Percentiles rank a stretch among this genome's conserved stretches.
These are phyloP conservation scores for Drosophila subquinaria DNA, from an alignment of 2,888 invertebrate species.

Conservation along the genomic window DNA sequence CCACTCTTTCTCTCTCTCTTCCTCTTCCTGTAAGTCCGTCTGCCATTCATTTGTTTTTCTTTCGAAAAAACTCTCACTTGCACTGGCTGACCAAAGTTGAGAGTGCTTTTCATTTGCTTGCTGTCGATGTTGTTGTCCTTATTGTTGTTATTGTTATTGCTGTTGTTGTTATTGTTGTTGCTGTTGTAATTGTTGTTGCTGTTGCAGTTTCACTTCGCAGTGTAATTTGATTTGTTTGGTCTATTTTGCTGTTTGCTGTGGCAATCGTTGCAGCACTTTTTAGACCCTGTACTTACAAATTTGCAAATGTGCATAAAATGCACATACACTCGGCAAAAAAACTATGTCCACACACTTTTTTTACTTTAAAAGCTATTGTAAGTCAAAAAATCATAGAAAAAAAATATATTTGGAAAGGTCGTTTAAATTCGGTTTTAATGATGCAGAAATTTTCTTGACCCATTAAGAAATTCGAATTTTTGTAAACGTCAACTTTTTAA, in stretches of 20 bases:
- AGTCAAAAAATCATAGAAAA: too few species aligned
- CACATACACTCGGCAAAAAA: too few species aligned
- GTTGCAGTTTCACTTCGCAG: conserved; percentile 15
- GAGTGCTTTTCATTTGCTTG: conserved; percentile 48
- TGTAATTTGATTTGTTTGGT: conserved; percentile 63
- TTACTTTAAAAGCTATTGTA: too few species aligned
- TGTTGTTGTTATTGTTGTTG: conserved; percentile 7
- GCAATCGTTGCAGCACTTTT: conserved; percentile 37
- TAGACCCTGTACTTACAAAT: not conserved
- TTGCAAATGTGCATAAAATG: too few species aligned
- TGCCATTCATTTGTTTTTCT: conserved; percentile 36
- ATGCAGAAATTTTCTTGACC: too few species aligned
- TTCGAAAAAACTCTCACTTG: conserved; percentile 45
- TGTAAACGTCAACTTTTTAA: too few species aligned
- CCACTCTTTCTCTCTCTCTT: not conserved
- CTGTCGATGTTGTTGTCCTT: conserved; percentile 8
- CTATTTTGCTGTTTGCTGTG: conserved; percentile 29
- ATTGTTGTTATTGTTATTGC: conserved; percentile 16
- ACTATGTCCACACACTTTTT: too few species aligned
- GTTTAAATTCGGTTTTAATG: too few species aligned
- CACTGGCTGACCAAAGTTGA: conserved; percentile 29
- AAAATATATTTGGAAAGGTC: too few species aligned
- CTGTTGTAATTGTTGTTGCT: conserved; percentile 7
- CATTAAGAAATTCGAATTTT: too few species aligned
- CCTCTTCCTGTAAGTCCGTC: not conserved